phyloP scores from a whole-genome alignment of 1,140 invertebrate genomes.

The Orius laevigatus region DNA sequence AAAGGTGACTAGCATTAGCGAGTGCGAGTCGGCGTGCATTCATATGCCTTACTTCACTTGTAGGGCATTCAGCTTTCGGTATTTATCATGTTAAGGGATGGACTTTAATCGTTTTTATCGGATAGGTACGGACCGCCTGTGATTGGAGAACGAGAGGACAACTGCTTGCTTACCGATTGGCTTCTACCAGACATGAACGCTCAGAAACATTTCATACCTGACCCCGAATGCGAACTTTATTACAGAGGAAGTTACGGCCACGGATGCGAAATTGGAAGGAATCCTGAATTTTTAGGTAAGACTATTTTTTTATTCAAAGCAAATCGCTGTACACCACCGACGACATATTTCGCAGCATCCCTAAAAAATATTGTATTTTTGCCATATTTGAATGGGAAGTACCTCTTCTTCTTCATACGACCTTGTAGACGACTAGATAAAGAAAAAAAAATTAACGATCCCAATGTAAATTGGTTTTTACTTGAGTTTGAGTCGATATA shows the following conservation, averaged over 20 bases:
- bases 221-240: conserved; percentile 51
- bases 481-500: too few relatives aligned
- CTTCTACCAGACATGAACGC: conserved; percentile 44
- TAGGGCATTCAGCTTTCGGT: conserved; percentile 59
- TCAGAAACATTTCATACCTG: conserved; percentile 34
- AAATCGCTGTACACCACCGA: not conserved
- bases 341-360: too few relatives aligned
- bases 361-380: too few relatives aligned
- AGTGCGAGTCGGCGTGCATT: conserved; percentile 59
- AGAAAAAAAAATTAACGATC: too few relatives aligned
- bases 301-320: not conserved
- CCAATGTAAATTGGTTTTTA: too few relatives aligned
- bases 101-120: not conserved
- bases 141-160: conserved; percentile 42
- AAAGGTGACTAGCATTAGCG: conserved; percentile 45
- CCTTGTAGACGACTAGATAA: too few relatives aligned
- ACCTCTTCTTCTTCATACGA: too few relatives aligned
- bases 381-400: too few relatives aligned
- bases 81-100: conserved; percentile 14
- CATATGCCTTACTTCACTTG: conserved; percentile 45
- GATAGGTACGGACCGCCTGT: conserved; percentile 42
- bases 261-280: conserved; percentile 49
- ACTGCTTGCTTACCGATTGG: conserved; percentile 56
- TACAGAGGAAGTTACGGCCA: conserved; percentile 59
- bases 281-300: conserved; percentile 6